These are phyloP conservation scores for Lordiphosa collinella DNA, from an alignment of 1,140 invertebrate genomes.

Conservation along the genomic window DNA sequence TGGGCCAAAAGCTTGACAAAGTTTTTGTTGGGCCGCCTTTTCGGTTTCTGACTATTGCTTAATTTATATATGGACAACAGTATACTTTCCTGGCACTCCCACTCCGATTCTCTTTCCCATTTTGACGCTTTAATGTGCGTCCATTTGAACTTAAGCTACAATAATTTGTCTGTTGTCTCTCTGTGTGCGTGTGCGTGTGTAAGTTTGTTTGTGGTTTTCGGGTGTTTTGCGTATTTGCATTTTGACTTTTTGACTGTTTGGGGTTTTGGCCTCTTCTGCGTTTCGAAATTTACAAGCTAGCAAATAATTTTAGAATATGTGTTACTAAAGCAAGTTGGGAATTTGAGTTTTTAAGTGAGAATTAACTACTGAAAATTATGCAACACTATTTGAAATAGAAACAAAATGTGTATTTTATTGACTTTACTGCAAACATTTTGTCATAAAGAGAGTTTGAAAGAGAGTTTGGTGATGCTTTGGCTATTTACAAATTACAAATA, in stretches of 20 bases:
- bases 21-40: slow-evolving; percentile 29
- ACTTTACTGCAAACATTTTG: too few species aligned
- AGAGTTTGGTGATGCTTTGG: too few species aligned
- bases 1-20: slow-evolving; percentile 31
- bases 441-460: too few species aligned
- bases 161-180: slow-evolving; percentile 38
- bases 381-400: too few species aligned
- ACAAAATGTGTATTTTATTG: too few species aligned
- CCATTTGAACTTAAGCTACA: slow-evolving; percentile 50
- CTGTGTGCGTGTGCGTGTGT: not conserved
- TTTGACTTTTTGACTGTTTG: slow-evolving; percentile 23
- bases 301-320: slow-evolving; percentile 16
- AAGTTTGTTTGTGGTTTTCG: not conserved
- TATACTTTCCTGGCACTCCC: too few species aligned
- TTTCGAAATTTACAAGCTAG: slow-evolving; percentile 18
- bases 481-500: too few species aligned
- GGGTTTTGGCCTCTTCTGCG: slow-evolving; percentile 7
- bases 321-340: not conserved
- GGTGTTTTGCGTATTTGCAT: slow-evolving; percentile 29
- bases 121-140: slow-evolving; percentile 35
- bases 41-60: slow-evolving; percentile 31
- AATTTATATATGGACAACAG: slow-evolving; percentile 18
- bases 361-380: too few species aligned
- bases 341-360: not conserved
- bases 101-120: not conserved